These are phyloP conservation scores for Tretioscincus oriximinensis DNA, from an alignment of 2,113 vertebrate genomes.

Conservation along the genomic window DNA sequence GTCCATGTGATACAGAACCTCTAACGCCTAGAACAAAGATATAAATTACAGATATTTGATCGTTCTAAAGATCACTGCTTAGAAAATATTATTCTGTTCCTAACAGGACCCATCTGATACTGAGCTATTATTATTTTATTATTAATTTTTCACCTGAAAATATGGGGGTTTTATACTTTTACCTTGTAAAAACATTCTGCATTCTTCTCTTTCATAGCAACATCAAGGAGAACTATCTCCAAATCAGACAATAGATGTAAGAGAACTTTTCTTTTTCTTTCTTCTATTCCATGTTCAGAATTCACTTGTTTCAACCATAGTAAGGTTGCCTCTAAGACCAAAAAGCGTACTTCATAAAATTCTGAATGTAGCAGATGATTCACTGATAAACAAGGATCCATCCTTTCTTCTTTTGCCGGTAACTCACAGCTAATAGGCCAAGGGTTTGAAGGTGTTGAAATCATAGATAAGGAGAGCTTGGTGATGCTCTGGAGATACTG, in stretches of 20 bases:
- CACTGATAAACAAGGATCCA: slow-evolving; percentile 50
- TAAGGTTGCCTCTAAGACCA: slow-evolving; percentile 76
- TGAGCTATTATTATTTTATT: neutral
- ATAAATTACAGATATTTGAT: neutral
- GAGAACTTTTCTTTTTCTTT: slow-evolving; percentile 24
- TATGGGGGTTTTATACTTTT: neutral
- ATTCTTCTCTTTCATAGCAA: slow-evolving; percentile 83
- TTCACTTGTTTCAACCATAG: slow-evolving; percentile 61
- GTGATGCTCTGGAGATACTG: slow-evolving; percentile 89
- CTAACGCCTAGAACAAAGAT: slow-evolving; percentile 75
- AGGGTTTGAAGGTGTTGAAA: slow-evolving; percentile 46
- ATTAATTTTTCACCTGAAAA: neutral
- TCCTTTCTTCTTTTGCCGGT: slow-evolving; percentile 21
- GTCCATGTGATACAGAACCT: slow-evolving; percentile 76
- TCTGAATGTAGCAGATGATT: slow-evolving; percentile 74
- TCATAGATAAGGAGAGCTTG: slow-evolving; percentile 70
- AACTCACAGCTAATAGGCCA: slow-evolving; percentile 43
- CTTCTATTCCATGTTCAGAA: slow-evolving; percentile 38
- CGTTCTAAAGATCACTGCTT: too few relatives aligned
- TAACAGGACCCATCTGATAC: neutral
- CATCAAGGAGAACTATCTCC: slow-evolving; percentile 70
- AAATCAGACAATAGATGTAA: slow-evolving; percentile 64
- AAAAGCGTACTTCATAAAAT: slow-evolving; percentile 84
- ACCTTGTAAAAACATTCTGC: slow-evolving; percentile 89
- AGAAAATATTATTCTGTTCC: neutral